Evolutionary conservation across 2,113 vertebrate genomes (phyloP).

Genomic region (Stigmatopora nigra): DNA sequence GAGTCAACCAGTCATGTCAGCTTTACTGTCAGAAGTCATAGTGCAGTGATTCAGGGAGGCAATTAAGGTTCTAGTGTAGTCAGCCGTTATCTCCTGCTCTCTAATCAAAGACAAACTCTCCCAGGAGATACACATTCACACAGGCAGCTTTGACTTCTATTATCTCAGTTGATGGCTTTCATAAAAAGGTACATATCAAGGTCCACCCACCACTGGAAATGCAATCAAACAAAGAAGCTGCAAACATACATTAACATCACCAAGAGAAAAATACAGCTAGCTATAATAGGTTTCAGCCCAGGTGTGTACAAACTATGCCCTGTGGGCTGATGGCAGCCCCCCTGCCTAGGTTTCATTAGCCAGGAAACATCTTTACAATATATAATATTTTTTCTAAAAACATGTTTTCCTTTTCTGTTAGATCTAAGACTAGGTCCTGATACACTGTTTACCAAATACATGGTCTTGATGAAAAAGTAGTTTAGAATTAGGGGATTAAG

Average conservation of each 20-base stretch:
- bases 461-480: too few species aligned
- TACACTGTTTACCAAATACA: too few species aligned
- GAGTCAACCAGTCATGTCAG: constrained; percentile 47
- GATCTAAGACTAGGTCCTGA: too few species aligned
- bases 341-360: too few species aligned
- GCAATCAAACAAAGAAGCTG: background rate
- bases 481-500: too few species aligned
- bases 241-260: background rate
- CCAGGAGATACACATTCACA: constrained; percentile 31
- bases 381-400: too few species aligned
- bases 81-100: constrained; percentile 40
- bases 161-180: constrained; percentile 38
- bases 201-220: constrained; percentile 2
- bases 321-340: background rate
- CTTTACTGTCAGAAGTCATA: constrained; percentile 48
- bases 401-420: too few species aligned
- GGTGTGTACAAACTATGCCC: constrained; percentile 9
- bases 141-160: constrained; percentile 40
- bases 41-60: constrained; percentile 50
- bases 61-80: constrained; percentile 57
- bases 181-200: constrained; percentile 3
- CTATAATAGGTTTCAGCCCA: background rate
- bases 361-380: too few species aligned
- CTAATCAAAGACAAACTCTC: constrained; percentile 57
- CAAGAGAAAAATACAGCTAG: too few species aligned